Base-by-base conservation (phyloP, 1,140 invertebrate species). In the Zelostemma sp. region DNA sequence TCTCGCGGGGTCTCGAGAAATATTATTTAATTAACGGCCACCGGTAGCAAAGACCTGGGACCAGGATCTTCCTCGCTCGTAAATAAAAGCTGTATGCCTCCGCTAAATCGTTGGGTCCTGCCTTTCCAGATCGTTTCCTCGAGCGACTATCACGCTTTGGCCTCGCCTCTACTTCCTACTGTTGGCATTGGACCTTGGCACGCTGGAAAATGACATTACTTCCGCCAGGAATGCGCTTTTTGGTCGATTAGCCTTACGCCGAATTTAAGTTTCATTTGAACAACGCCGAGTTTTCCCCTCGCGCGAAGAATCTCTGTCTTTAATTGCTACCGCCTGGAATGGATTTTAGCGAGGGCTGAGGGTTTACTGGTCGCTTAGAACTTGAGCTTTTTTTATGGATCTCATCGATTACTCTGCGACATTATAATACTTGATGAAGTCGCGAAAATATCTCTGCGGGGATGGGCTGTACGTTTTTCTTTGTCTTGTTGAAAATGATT, bases 1-100 rank as follows among this genome's bases (percentile, higher is more conserved):
- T 69, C 70, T 69, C 70, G 59, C 63, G 55, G 68, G 71, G 57
- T 48, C 60, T 53, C 58, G 74, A 80, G 76, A 83, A 82, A 84
- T 84, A 84, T 84, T 84, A 84, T 82, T 83, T 84, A 84, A 84
- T 84, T 84, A 83, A 84, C 78, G 79, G 75, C 53, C 53, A 40
- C 45, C 54, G 21, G 19, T 35, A 31, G 61, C 21, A 21, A 43
- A 49, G 56, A 55, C 54, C 55, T 47, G 51, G 56, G 61, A 62
- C 49, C 56, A 65, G 61, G 64, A 61, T 54, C 58, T 67, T 66
- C 53, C 21, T 48, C 16, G 72, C 54, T 72, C 78, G 68, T 80
- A 80, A 83, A 82, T 80, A 81, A 82, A 78, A 73, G 73, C 64
- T 54, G 64, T 79, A 74, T 75, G 74, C 70, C 47, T 45, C 50